Conservation (phyloP, 2,888 invertebrate species). For the Lordiphosa fenestrarum region DNA sequence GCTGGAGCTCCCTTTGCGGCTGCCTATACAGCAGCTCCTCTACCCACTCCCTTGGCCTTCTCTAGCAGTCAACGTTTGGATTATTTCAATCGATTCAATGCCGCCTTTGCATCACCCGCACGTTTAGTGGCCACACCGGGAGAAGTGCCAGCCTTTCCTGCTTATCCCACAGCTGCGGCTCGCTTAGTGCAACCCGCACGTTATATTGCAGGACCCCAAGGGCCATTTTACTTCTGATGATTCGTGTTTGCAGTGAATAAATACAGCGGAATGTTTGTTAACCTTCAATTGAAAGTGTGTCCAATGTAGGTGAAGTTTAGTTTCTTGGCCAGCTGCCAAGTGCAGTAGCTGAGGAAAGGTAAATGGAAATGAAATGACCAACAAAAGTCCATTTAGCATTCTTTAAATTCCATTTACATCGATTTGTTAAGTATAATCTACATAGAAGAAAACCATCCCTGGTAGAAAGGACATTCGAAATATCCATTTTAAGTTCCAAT, state of each 20-base stretch:
- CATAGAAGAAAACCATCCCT: too few relatives aligned
- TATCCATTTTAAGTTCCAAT: too few relatives aligned
- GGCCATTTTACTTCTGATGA: constrained; percentile 35
- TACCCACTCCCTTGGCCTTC: constrained; percentile 47
- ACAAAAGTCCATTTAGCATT: too few relatives aligned
- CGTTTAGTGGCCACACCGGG: constrained; percentile 45
- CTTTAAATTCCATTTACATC: too few relatives aligned
- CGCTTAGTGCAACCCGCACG: constrained; percentile 33
- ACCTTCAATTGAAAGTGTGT: constrained; percentile 28
- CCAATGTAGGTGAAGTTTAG: constrained; percentile 4
- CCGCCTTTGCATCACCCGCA: constrained; percentile 50
- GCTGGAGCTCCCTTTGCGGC: constrained; percentile 16
- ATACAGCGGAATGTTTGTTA: constrained; percentile 29
- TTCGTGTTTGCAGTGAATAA: neutral
- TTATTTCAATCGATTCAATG: constrained; percentile 65
- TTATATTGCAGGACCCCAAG: constrained; percentile 23
- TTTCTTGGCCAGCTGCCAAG: constrained; percentile 23
- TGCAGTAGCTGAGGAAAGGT: too few relatives aligned
- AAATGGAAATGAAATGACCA: too few relatives aligned
- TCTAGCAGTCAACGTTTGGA: constrained; percentile 70
- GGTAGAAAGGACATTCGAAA: too few relatives aligned
- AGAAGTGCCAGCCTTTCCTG: constrained; percentile 33
- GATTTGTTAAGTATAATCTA: too few relatives aligned
- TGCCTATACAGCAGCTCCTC: constrained; percentile 1
- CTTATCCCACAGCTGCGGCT: constrained; percentile 11